These are phyloP conservation scores for Lepidurus couesii DNA, from an alignment of 1,140 invertebrate genomes.

Conservation along the genomic window DNA sequence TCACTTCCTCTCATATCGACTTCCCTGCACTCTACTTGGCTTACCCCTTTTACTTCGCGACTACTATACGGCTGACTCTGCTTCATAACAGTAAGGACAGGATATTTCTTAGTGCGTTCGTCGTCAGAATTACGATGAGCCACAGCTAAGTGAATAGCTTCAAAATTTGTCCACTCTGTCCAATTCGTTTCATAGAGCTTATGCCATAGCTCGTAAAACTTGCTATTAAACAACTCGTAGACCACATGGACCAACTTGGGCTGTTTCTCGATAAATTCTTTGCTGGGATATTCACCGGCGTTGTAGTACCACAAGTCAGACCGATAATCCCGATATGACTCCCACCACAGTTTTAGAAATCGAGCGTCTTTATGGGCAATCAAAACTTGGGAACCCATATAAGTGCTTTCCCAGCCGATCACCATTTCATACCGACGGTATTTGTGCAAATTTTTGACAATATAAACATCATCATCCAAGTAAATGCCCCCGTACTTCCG, in stretches of 20 bases:
- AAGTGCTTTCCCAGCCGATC: constrained; percentile 44
- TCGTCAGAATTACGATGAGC: background rate
- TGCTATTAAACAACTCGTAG: background rate
- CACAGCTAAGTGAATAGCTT: background rate
- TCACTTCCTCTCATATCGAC: no score
- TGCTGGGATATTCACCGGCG: constrained; percentile 38
- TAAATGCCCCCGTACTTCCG: constrained; percentile 45
- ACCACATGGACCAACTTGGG: background rate
- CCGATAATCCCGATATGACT: constrained; percentile 41
- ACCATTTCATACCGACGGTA: constrained; percentile 42
- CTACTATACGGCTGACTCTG: no score
- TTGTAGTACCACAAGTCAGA: constrained; percentile 41
- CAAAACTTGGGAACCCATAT: constrained; percentile 44
- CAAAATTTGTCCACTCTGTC: background rate
- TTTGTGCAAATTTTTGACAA: constrained; percentile 43
- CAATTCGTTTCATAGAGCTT: background rate
- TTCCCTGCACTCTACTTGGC: no score
- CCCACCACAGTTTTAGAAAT: constrained; percentile 41
- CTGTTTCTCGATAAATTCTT: background rate
- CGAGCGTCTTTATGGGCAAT: constrained; percentile 42
- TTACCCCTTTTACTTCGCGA: no score
- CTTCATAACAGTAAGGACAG: no score
- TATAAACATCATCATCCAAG: constrained; percentile 44
- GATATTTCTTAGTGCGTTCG: background rate
- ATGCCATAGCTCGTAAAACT: background rate